Conservation (phyloP, 2,113 vertebrate species). For the Recurvirostra avosetta region DNA sequence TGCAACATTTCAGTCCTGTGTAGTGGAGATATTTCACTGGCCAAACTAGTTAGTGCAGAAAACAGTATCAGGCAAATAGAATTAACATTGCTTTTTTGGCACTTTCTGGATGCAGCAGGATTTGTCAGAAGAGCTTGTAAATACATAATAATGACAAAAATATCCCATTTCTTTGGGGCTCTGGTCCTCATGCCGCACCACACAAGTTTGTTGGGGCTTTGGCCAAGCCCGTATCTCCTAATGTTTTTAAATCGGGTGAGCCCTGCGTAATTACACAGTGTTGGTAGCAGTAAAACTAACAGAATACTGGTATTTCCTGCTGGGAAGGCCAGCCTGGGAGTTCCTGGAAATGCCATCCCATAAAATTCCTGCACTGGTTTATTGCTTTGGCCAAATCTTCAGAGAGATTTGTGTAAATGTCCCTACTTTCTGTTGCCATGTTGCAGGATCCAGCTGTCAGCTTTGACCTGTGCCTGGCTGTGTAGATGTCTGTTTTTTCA, state of each 20-base stretch:
- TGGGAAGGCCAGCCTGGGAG: background rate
- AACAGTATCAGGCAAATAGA: background rate
- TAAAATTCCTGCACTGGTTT: background rate
- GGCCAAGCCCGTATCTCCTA: rapidly evolving
- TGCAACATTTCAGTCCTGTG: background rate
- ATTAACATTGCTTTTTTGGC: background rate
- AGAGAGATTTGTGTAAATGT: rapidly evolving
- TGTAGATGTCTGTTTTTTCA: background rate
- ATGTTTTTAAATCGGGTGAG: background rate
- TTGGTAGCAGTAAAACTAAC: background rate
- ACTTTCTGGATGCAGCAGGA: background rate
- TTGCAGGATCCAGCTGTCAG: background rate
- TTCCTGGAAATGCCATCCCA: background rate
- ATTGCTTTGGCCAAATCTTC: background rate
- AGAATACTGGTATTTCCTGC: background rate
- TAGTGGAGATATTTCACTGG: background rate
- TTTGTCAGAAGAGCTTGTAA: background rate
- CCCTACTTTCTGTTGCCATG: background rate
- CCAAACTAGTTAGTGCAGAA: background rate
- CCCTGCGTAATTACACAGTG: background rate
- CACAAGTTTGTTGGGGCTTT: background rate
- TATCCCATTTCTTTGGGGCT: background rate
- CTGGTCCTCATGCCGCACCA: background rate
- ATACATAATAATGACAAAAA: background rate
- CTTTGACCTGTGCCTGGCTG: background rate